Percentiles rank a stretch among this genome's conserved stretches.
Evolutionary conservation across 2,888 invertebrate species (phyloP).

Genomic region (Nezara viridula): DNA sequence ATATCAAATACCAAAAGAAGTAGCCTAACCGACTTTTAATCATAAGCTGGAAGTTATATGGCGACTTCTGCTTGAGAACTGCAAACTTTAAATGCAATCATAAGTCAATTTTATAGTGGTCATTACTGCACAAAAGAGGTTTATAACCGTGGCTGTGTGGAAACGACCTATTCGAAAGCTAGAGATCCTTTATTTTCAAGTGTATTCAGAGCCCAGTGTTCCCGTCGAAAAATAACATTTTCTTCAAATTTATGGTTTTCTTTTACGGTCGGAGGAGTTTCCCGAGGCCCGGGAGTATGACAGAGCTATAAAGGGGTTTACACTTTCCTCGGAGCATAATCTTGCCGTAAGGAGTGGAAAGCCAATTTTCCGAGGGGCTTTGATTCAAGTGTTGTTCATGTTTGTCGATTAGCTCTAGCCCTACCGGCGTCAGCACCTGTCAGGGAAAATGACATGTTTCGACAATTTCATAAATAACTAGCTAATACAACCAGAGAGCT

Average conservation of each 20-base stretch:
- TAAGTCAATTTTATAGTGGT: slow-evolving; percentile 28
- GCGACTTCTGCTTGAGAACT: neutral
- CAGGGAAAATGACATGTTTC: neutral
- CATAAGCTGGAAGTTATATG: neutral
- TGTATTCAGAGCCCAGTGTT: slow-evolving; percentile 8
- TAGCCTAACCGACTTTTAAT: neutral
- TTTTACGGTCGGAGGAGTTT: neutral
- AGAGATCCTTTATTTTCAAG: slow-evolving; percentile 34
- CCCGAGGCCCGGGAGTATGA: neutral
- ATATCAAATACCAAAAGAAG: neutral
- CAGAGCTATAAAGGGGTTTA: slow-evolving; percentile 46
- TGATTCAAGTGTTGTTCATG: slow-evolving; percentile 24
- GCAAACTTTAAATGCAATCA: slow-evolving; percentile 6
- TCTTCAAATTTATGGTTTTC: slow-evolving; percentile 45
- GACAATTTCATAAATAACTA: neutral
- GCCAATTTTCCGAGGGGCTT: slow-evolving; percentile 1
- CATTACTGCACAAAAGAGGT: slow-evolving; percentile 14
- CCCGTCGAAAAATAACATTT: slow-evolving; percentile 33
- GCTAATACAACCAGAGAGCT: neutral
- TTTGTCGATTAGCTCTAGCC: slow-evolving; percentile 4
- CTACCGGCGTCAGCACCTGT: neutral
- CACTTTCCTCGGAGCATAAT: slow-evolving; percentile 32
- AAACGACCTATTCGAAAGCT: slow-evolving; percentile 3
- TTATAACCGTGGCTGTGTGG: neutral
- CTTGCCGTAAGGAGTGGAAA: slow-evolving; percentile 8